Conservation (phyloP, 2,113 vertebrate genomes). For the Mastomys coucha region DNA sequence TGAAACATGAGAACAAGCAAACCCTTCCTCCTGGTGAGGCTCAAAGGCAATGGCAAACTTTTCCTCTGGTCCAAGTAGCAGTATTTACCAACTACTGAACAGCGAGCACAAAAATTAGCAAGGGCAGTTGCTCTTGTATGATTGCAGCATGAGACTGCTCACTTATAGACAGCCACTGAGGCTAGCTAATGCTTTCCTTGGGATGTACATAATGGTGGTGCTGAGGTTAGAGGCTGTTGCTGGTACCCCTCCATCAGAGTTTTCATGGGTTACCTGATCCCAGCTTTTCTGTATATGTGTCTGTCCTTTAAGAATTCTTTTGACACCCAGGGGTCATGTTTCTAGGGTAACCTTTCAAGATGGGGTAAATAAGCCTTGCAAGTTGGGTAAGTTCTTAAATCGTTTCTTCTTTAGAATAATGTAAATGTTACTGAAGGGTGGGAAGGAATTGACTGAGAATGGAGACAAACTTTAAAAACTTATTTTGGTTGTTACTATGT, state of each 20-base stretch:
- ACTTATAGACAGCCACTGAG: not conserved
- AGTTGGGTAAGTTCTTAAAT: not conserved
- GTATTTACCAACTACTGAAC: not conserved
- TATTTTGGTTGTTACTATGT: not conserved
- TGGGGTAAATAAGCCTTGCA: not conserved
- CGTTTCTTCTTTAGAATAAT: not conserved
- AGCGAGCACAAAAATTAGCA: not conserved
- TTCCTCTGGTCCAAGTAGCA: not conserved
- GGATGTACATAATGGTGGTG: rapidly evolving
- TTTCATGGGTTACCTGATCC: not conserved
- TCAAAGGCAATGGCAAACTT: not conserved
- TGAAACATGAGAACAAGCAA: not conserved
- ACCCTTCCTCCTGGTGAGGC: not conserved
- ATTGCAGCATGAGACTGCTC: not conserved
- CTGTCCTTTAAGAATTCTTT: not conserved
- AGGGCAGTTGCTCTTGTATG: not conserved
- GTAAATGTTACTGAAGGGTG: not conserved
- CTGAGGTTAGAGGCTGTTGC: not conserved
- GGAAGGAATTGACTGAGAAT: not conserved
- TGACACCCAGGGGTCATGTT: not conserved
- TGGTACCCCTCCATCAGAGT: not conserved
- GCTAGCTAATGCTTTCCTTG: no score
- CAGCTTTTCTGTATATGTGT: not conserved
- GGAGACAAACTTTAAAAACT: not conserved
- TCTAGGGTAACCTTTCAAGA: not conserved